Base-by-base conservation (phyloP, 2,113 vertebrate species). In the Myrmophylax atrothorax region DNA sequence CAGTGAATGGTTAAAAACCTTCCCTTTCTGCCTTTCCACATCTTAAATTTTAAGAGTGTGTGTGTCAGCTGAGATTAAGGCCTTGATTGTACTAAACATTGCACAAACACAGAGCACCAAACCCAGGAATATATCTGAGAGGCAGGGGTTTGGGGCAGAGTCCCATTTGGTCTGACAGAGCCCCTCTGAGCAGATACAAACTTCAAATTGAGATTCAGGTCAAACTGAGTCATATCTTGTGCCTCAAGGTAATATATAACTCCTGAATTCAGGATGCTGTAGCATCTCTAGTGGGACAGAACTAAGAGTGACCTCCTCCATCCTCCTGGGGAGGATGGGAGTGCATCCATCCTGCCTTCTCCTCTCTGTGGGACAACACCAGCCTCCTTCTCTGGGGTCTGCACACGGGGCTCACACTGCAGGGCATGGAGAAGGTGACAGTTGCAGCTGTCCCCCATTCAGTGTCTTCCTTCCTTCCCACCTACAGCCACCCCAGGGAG, bases 391-490 rank as follows among this genome's bases (percentile, higher is more conserved):
- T 24, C 47, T 10, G 33, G 58, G 20, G 5, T 82, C 31, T 64
- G 75, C 56, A 72, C 52, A 9, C 0, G 0, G 72, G n/a, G 10
- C 18, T 77, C 60, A 12, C 3, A 0, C 70, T 55, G 55, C 42
- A 58, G 69, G 76, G 16, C 47, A 8, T 1, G 28, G 12, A n/a
- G 74, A 56, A 50, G 56, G 53, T 2, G 2, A 10, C 28, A 60
- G 29, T 15, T 29, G n/a, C 28, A 66, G 7, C 69, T 56, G 40
- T 28, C 3, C 11, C 28, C 29, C 0, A 0, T 18, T n/a, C 37
- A 7, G 23, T 26, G 24, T 0, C 44, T 17, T 78, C 40, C 44
- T 67, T 73, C 68, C 64, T 67, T 55, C 79, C n/a, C 84, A 37
- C 20, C 50, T 59, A 35, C 78, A 87, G 55, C 58, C 50, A 6